Percentiles rank a stretch among this genome's conserved stretches.
phyloP scores from a whole-genome alignment of 2,888 invertebrate species.

The Caenorhabditis sp. region DNA sequence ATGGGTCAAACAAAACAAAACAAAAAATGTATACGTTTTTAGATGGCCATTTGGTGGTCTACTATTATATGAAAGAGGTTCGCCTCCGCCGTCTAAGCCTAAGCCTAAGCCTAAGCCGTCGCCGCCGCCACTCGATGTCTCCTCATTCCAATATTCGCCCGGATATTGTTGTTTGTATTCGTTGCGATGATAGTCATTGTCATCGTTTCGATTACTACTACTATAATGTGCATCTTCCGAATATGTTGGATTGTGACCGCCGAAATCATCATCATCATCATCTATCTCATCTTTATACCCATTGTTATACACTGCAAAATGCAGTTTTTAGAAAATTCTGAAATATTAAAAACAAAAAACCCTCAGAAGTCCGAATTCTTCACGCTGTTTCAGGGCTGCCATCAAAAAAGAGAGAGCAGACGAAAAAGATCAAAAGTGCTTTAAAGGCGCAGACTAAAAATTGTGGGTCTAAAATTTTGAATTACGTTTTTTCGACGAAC shows the following conservation, averaged over 20 bases:
- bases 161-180: constrained; percentile 29
- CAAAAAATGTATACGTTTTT: constrained; percentile 18
- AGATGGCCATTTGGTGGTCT: constrained; percentile 52
- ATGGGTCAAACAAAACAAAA: background rate
- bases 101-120: too few relatives aligned
- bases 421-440: too few relatives aligned
- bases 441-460: too few relatives aligned
- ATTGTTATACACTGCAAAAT: constrained; percentile 39
- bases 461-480: too few relatives aligned
- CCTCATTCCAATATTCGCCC: constrained; percentile 51
- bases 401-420: too few relatives aligned
- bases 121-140: too few relatives aligned
- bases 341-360: too few relatives aligned
- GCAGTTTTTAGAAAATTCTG: too few relatives aligned
- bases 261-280: constrained; percentile 42
- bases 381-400: too few relatives aligned
- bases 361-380: too few relatives aligned
- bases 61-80: constrained; percentile 65
- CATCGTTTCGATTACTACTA: constrained; percentile 1
- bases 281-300: constrained; percentile 40
- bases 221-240: constrained; percentile 26
- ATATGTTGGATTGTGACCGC: constrained; percentile 45
- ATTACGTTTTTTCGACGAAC: too few relatives aligned
- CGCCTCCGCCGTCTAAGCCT: too few relatives aligned
- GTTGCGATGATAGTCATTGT: constrained; percentile 24